phyloP scores from a whole-genome alignment of 2,797 vertebrate genomes.

The Tolypeutes matacus region DNA sequence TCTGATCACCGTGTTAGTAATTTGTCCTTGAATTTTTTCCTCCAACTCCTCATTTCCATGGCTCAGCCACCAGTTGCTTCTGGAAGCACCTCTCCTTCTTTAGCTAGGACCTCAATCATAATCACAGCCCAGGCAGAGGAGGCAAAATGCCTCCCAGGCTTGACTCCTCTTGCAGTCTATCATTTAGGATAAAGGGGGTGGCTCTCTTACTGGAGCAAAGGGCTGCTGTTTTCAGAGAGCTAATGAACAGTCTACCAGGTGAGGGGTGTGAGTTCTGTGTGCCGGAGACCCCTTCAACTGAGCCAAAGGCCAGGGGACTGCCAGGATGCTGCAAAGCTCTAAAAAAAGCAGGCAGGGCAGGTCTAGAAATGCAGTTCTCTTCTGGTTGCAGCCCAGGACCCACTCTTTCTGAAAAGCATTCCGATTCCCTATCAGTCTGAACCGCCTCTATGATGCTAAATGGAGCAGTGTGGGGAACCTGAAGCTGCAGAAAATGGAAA shows the following conservation, averaged over 20 bases:
- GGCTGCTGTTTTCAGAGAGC: background rate
- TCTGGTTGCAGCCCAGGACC: background rate
- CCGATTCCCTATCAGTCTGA: background rate
- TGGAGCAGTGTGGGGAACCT: background rate
- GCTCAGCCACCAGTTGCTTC: background rate
- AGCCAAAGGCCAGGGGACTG: background rate
- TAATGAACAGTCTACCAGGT: background rate
- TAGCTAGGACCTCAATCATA: background rate
- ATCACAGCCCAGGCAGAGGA: background rate
- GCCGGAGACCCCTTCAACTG: no score
- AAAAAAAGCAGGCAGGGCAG: background rate
- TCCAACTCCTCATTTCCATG: background rate
- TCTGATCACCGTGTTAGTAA: background rate
- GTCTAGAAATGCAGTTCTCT: background rate
- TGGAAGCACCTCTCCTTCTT: background rate
- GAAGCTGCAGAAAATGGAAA: background rate
- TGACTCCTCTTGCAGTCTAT: background rate
- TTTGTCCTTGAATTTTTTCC: background rate
- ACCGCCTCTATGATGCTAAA: background rate
- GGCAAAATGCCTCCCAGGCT: background rate
- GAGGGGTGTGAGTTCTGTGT: background rate
- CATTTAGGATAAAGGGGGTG: background rate
- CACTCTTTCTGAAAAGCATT: constrained; percentile 42
- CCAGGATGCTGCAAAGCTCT: background rate
- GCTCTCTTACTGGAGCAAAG: background rate